These are phyloP conservation scores for Prenolepis imparis DNA, from an alignment of 2,888 invertebrate species.

Conservation along the genomic window DNA sequence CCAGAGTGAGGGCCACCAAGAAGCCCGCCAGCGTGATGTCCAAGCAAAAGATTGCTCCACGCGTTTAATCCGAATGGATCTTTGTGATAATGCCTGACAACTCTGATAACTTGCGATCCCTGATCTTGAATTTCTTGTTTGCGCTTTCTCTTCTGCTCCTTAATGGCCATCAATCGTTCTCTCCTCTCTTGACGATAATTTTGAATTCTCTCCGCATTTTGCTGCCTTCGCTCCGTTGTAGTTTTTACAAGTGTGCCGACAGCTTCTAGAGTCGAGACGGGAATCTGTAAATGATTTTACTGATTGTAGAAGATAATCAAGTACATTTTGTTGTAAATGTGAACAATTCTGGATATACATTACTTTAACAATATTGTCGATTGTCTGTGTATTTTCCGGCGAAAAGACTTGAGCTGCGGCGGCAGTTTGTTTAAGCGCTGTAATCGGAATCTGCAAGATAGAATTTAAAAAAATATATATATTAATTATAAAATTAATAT, in stretches of 20 bases:
- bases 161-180: constrained; percentile 61
- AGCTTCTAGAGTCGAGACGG: constrained; percentile 81
- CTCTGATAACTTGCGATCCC: constrained; percentile 65
- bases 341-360: not conserved
- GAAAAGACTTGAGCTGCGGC: constrained; percentile 78
- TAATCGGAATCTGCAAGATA: constrained; percentile 80
- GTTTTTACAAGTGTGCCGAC: constrained; percentile 80
- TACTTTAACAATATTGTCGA: constrained; percentile 81
- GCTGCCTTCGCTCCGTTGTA: constrained; percentile 69
- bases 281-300: constrained; percentile 75
- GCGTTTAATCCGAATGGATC: constrained; percentile 77
- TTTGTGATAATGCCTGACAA: constrained; percentile 61
- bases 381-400: constrained; percentile 77
- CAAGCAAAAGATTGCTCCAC: constrained; percentile 69
- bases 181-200: constrained; percentile 68
- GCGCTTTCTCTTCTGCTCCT: constrained; percentile 44
- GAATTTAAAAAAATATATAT: not conserved
- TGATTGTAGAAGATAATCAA: constrained; percentile 23
- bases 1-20: constrained; percentile 43
- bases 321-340: not conserved
- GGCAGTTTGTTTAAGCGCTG: constrained; percentile 80
- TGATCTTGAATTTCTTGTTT: constrained; percentile 64
- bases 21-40: constrained; percentile 60
- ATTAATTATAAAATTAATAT: too few species aligned
- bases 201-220: constrained; percentile 61